These are phyloP conservation scores for Scaptomyza cyrtandrae DNA, from an alignment of 2,888 invertebrate genomes.

Conservation along the genomic window DNA sequence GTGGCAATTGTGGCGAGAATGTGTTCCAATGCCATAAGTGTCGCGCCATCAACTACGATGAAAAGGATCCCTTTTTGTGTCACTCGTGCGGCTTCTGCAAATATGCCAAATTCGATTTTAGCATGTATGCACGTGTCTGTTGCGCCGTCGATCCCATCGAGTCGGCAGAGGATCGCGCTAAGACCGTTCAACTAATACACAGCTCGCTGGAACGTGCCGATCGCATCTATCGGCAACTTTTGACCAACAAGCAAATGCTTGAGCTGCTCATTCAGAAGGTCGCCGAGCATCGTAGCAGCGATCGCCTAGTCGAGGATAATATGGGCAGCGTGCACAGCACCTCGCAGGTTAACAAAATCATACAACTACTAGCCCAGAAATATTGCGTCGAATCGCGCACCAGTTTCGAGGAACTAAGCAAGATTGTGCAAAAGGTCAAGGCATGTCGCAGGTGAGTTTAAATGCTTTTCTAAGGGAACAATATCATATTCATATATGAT, in stretches of 20 bases:
- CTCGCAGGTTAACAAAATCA: constrained; percentile 94
- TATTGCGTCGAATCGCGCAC: constrained; percentile 97
- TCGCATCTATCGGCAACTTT: constrained; percentile 95
- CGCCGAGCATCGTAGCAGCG: constrained; percentile 91
- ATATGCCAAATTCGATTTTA: constrained; percentile 99
- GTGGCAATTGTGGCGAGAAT: constrained; percentile 94
- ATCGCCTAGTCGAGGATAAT: constrained; percentile 86
- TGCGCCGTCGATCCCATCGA: constrained; percentile 99
- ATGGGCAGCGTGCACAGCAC: constrained; percentile 85
- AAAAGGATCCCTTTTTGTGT: constrained; percentile 99
- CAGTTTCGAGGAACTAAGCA: constrained; percentile 97
- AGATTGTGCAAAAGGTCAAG: constrained; percentile 94
- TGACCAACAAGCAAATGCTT: constrained; percentile 94
- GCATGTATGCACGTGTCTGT: constrained; percentile 94
- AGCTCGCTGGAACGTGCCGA: constrained; percentile 97
- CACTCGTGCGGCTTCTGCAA: constrained; percentile 99
- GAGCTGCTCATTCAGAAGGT: constrained; percentile 94
- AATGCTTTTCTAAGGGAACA: neutral
- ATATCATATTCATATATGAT: neutral
- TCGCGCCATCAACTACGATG: constrained; percentile 99
- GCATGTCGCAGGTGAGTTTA: constrained; percentile 90
- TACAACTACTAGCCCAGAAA: constrained; percentile 96
- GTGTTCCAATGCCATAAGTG: constrained; percentile 99
- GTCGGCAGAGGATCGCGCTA: constrained; percentile 97
- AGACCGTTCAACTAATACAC: constrained; percentile 96